phyloP scores from a whole-genome alignment of 92 coral and sea anemone species.

The Palythoa caribaeorum region DNA sequence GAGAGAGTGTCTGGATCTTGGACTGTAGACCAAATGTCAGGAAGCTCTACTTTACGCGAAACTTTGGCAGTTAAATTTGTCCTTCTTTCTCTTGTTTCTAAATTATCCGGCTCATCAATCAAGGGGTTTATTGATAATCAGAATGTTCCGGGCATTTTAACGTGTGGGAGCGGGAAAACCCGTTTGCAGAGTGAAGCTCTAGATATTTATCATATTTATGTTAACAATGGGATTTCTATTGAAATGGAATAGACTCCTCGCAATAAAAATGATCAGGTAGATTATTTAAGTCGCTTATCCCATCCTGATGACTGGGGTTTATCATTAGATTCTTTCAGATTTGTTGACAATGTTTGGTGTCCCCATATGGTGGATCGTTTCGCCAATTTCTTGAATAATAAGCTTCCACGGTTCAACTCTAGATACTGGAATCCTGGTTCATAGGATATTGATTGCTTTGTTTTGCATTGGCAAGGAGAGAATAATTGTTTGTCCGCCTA shows the following conservation, averaged over 20 bases:
- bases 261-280: constrained; percentile 55
- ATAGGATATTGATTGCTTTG: no score
- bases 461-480: no score
- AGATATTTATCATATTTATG: neutral
- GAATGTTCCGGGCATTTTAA: constrained; percentile 66
- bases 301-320: constrained; percentile 51
- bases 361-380: no score
- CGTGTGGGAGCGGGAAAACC: constrained; percentile 59
- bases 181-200: constrained; percentile 57
- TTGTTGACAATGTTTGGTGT: no score
- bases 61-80: constrained; percentile 72
- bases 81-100: constrained; percentile 52
- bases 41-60: constrained; percentile 57
- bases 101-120: constrained; percentile 61
- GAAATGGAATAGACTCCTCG: constrained; percentile 71
- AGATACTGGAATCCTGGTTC: no score
- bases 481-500: no score
- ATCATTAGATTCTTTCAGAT: no score
- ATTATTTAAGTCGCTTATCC: constrained; percentile 56
- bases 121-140: constrained; percentile 76
- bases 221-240: neutral
- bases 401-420: no score
- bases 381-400: no score
- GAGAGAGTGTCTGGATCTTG: constrained; percentile 60
- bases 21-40: constrained; percentile 50